Evolutionary conservation across 2,888 invertebrate species (phyloP).

Genomic region (Poecilobothrus nobilitatus): DNA sequence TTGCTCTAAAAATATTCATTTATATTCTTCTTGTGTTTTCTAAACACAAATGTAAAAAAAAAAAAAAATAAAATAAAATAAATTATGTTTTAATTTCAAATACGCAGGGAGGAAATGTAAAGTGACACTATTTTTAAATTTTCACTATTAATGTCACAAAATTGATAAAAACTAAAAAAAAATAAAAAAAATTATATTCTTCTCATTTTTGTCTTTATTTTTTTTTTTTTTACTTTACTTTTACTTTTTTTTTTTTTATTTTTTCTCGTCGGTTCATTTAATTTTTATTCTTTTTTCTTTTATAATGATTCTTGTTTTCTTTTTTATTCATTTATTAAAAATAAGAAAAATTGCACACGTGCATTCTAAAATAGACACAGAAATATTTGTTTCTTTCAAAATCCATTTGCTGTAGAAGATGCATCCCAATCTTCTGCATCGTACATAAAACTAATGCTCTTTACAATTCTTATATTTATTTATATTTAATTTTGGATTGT

Average conservation of each 20-base stretch:
- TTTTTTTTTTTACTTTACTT: neutral
- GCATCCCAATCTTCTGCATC: no score
- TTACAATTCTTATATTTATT: neutral
- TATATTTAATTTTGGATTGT: neutral
- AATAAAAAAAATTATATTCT: neutral
- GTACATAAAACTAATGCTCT: no score
- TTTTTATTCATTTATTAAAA: neutral
- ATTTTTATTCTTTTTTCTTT: no score
- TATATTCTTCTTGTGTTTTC: no score
- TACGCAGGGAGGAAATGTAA: conserved; percentile 4
- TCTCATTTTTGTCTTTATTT: neutral
- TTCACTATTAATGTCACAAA: neutral
- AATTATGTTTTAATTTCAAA: neutral
- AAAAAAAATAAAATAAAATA: neutral
- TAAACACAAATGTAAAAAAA: neutral
- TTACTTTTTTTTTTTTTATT: neutral
- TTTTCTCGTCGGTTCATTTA: neutral
- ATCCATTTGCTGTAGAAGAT: no score
- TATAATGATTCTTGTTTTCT: neutral
- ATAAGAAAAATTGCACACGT: conserved; percentile 1
- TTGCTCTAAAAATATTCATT: neutral
- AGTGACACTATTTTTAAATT: conserved; percentile 1
- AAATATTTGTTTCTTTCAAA: neutral
- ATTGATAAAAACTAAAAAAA: neutral
- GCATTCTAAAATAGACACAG: conserved; percentile 3